A percentile compares a stretch with the other conserved stretches of the same genome.
Evolutionary conservation across 2,113 vertebrate species (phyloP).

Genomic region (Danio rerio): GRCz12tu NC_133180.1:23812501-23813000

Average conservation of each 20-base stretch:
- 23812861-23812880: constrained; percentile 99
- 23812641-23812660: constrained; percentile 90
- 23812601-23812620: constrained; percentile 99
- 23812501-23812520: constrained; percentile 83
- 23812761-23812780: constrained; percentile 85
- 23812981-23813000: constrained; percentile 81
- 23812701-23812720: constrained; percentile 95
- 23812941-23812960: constrained; percentile 94
- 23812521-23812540: constrained; percentile 90
- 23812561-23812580: constrained; percentile 98
- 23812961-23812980: constrained; percentile 99
- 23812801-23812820: constrained; percentile 78
- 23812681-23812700: constrained; percentile 97
- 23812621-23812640: constrained; percentile 97
- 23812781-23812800: constrained; percentile 85
- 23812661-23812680: constrained; percentile 95
- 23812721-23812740: constrained; percentile 80
- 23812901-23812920: constrained; percentile 95
- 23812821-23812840: constrained; percentile 87
- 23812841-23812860: constrained; percentile 89
- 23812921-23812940: constrained; percentile 93
- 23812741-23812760: constrained; percentile 86
- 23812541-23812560: constrained; percentile 97
- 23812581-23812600: constrained; percentile 99
- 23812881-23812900: constrained; percentile 97